A percentile compares a stretch with the other conserved stretches of the same genome.
These are phyloP conservation scores for Pagetopsis macropterus DNA, from an alignment of 2,797 vertebrate species.

Conservation along the genomic window DNA sequence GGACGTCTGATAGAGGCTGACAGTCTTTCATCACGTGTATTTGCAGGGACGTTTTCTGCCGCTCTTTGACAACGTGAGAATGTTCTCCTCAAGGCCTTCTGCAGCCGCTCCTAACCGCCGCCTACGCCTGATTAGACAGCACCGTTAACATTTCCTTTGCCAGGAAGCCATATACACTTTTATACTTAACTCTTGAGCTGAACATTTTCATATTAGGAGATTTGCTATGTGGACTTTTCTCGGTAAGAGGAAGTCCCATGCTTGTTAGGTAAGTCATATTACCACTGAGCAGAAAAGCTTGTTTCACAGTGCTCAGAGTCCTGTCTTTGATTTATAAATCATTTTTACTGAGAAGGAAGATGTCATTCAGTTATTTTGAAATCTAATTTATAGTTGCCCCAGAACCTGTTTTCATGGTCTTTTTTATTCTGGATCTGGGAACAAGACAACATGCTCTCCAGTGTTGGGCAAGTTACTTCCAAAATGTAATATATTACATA, in stretches of 20 bases:
- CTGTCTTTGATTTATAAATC: conserved; percentile 64
- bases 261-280: conserved; percentile 61
- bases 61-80: conserved; percentile 21
- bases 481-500: no score
- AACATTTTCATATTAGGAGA: conserved; percentile 40
- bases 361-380: conserved; percentile 68
- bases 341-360: conserved; percentile 61
- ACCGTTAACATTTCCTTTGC: conserved; percentile 35
- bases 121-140: conserved; percentile 39
- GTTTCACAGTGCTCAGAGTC: conserved; percentile 65
- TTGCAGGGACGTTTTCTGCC: conserved; percentile 18
- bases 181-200: conserved; percentile 17
- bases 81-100: conserved; percentile 17
- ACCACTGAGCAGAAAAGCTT: conserved; percentile 55
- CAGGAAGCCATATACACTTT: conserved; percentile 24
- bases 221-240: conserved; percentile 31
- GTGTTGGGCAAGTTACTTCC: no score
- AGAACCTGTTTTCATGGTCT: conserved; percentile 48
- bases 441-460: conserved; percentile 30
- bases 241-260: conserved; percentile 38
- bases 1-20: conserved; percentile 23
- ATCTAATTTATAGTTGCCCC: conserved; percentile 67
- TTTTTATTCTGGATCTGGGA: conserved; percentile 40
- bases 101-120: conserved; percentile 13
- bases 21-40: conserved; percentile 16